These are phyloP conservation scores for Chlorops oryzae DNA, from an alignment of 1,140 invertebrate genomes.

Conservation along the genomic window DNA sequence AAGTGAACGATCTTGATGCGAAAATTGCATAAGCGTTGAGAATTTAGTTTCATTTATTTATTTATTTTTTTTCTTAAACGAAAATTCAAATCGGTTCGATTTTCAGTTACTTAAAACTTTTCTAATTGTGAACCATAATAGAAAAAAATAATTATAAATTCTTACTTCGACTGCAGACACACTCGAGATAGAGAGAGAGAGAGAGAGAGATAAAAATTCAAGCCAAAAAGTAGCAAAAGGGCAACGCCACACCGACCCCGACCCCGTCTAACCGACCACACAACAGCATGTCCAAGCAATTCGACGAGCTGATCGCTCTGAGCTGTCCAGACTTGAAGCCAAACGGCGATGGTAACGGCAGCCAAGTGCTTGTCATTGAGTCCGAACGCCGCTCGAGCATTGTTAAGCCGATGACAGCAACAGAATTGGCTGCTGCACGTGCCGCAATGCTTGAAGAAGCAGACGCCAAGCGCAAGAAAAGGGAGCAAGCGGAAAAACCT, in stretches of 20 bases:
- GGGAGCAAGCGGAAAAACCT: neutral
- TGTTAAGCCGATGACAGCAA: slow-evolving; percentile 43
- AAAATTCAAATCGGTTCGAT: too few species aligned
- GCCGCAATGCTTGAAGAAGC: slow-evolving; percentile 15
- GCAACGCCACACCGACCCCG: slow-evolving; percentile 5
- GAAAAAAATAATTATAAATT: too few species aligned
- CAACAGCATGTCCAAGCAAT: slow-evolving; percentile 36
- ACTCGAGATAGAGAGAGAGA: too few species aligned
- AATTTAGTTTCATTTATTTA: too few species aligned
- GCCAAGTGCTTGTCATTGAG: slow-evolving; percentile 26
- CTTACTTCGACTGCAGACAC: too few species aligned
- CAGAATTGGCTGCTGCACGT: slow-evolving; percentile 28
- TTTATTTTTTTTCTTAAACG: too few species aligned
- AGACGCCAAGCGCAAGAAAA: neutral
- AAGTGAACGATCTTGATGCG: too few species aligned
- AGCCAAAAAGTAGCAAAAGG: neutral
- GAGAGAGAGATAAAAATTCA: too few species aligned
- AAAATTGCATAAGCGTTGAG: too few species aligned
- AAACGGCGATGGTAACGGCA: slow-evolving; percentile 9
- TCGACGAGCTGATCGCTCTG: slow-evolving; percentile 42
- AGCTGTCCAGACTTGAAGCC: slow-evolving; percentile 35
- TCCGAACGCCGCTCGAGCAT: slow-evolving; percentile 37
- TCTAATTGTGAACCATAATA: too few species aligned
- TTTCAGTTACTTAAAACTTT: too few species aligned
- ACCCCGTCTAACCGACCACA: neutral